Percentiles rank a stretch among this genome's conserved stretches.
phyloP scores from a whole-genome alignment of 92 coral and sea anemone species.

The Metridium senile region DNA sequence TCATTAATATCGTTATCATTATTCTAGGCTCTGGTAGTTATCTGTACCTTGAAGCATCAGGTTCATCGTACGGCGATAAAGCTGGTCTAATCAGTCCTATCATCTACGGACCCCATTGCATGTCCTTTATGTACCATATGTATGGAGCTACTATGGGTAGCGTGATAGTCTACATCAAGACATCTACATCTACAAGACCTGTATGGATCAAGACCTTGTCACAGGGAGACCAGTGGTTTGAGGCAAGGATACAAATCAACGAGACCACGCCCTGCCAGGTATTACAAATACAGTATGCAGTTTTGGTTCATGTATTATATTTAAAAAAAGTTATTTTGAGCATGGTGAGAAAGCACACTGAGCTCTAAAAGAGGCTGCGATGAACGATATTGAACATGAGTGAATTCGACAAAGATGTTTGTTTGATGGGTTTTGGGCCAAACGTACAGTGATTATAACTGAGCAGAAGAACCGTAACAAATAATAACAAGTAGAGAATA shows the following conservation, averaged over 20 bases:
- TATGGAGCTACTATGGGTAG: constrained; percentile 34
- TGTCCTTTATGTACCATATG: constrained; percentile 51
- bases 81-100: constrained; percentile 33
- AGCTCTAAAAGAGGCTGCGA: too few species aligned
- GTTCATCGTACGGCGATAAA: constrained; percentile 22
- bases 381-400: too few species aligned
- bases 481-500: too few species aligned
- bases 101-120: constrained; percentile 33
- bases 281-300: neutral
- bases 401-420: too few species aligned
- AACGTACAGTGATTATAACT: too few species aligned
- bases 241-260: neutral
- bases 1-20: neutral
- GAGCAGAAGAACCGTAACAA: too few species aligned
- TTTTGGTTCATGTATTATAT: too few species aligned
- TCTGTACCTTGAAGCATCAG: constrained; percentile 39
- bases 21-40: constrained; percentile 28
- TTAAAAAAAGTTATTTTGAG: too few species aligned
- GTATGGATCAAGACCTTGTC: constrained; percentile 30
- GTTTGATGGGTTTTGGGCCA: too few species aligned
- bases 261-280: neutral
- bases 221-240: constrained; percentile 13
- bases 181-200: neutral
- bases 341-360: too few species aligned
- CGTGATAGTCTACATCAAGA: constrained; percentile 13